These are phyloP conservation scores for Semaprochilodus insignis DNA, from an alignment of 2,797 vertebrate species.

Conservation along the genomic window DNA sequence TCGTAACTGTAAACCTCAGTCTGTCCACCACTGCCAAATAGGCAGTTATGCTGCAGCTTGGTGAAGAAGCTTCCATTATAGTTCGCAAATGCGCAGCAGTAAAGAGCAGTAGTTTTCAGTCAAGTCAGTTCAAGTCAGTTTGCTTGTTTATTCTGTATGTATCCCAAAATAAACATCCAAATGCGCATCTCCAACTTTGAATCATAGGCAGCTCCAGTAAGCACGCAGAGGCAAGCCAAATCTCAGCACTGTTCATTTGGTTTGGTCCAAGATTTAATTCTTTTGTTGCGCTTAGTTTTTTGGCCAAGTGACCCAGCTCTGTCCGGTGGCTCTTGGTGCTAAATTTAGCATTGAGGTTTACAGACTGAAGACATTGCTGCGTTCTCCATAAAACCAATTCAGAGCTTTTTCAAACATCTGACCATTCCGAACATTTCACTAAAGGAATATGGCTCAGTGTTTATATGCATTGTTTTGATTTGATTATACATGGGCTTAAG, in stretches of 20 bases:
- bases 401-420: slow-evolving; percentile 22
- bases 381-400: slow-evolving; percentile 17
- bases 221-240: too few relatives aligned
- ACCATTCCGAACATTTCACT: neutral
- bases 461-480: neutral
- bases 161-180: neutral
- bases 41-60: slow-evolving; percentile 11
- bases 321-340: neutral
- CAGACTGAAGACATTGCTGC: neutral
- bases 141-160: neutral
- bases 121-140: neutral
- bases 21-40: slow-evolving; percentile 20
- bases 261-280: neutral
- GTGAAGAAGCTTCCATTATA: neutral
- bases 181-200: neutral
- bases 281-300: neutral
- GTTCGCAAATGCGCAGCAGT: neutral
- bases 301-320: neutral
- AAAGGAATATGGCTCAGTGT: neutral
- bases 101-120: neutral
- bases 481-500: neutral
- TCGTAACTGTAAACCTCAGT: slow-evolving; percentile 7
- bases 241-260: neutral
- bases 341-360: slow-evolving; percentile 4
- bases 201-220: neutral